phyloP scores from a whole-genome alignment of 2,888 invertebrate species.

The Hymenopus coronatus region DNA sequence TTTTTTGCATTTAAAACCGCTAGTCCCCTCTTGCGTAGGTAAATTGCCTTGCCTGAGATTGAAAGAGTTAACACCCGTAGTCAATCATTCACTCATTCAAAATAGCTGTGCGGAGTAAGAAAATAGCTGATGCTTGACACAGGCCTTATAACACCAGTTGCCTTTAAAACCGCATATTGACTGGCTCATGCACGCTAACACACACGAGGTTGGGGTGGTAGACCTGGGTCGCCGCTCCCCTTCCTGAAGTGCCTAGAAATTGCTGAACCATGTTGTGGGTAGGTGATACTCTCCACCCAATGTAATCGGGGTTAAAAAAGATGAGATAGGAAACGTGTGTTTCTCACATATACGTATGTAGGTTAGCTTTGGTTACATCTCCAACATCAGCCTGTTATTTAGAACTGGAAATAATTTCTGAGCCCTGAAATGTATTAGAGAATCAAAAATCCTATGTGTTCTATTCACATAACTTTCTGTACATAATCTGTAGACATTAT shows the following conservation, averaged over 20 bases:
- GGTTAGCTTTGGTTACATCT: no score
- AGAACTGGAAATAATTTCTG: no score
- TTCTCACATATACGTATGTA: no score
- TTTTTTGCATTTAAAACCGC: neutral
- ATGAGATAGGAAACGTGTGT: neutral
- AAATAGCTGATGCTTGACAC: neutral
- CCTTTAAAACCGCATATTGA: neutral
- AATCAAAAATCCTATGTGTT: no score
- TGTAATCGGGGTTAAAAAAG: neutral
- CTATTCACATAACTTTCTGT: no score
- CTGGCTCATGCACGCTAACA: neutral
- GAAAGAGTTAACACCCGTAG: slow-evolving; percentile 5
- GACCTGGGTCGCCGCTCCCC: neutral
- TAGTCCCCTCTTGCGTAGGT: neutral
- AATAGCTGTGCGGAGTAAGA: neutral
- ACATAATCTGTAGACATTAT: no score
- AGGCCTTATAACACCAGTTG: neutral
- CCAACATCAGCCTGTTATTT: no score
- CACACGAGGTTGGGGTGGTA: neutral
- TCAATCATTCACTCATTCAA: slow-evolving; percentile 13
- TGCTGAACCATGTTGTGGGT: neutral
- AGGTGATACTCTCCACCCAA: neutral
- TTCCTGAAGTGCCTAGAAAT: neutral
- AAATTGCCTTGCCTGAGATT: neutral
- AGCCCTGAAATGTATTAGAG: no score